Evolutionary conservation across 30 jellyfish, hydroid and myxozoan genomes (phyloP).

Genomic region (Turritopsis rubra): DNA sequence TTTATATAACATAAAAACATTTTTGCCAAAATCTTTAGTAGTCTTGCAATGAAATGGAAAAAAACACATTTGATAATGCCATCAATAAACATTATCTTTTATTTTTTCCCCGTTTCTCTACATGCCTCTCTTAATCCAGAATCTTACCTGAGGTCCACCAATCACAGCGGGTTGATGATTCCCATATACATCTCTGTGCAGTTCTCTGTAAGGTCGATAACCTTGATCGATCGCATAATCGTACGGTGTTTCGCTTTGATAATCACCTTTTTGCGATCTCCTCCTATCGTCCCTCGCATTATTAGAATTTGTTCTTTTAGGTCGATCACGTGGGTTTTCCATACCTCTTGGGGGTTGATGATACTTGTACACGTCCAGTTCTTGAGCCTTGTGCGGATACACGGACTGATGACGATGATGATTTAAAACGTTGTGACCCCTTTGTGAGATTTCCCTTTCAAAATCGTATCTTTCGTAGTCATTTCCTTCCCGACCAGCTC

Average conservation of each 20-base stretch:
- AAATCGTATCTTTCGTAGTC: not conserved
- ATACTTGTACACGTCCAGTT: not conserved
- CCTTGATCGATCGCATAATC: not conserved
- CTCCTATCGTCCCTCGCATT: not conserved
- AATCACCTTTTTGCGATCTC: not conserved
- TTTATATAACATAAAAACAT: too few species aligned
- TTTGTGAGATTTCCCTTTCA: slow-evolving; percentile 2
- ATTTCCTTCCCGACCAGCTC: not conserved
- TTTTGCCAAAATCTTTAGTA: too few species aligned
- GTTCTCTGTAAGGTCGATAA: not conserved
- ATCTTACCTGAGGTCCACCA: not conserved
- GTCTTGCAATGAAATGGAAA: too few species aligned
- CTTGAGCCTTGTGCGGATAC: not conserved
- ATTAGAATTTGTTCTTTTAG: not conserved
- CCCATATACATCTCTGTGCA: not conserved
- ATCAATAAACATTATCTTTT: not conserved
- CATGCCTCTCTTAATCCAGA: not conserved
- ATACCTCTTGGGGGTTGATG: not conserved
- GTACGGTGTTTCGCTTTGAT: not conserved
- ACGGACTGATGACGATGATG: not conserved
- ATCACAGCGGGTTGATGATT: not conserved
- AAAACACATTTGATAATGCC: not conserved
- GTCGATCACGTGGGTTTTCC: not conserved
- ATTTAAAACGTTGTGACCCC: not conserved
- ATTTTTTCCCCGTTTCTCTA: not conserved